Base-by-base conservation (phyloP, 1,140 invertebrate genomes). In the Drosophila bipectinata region DNA sequence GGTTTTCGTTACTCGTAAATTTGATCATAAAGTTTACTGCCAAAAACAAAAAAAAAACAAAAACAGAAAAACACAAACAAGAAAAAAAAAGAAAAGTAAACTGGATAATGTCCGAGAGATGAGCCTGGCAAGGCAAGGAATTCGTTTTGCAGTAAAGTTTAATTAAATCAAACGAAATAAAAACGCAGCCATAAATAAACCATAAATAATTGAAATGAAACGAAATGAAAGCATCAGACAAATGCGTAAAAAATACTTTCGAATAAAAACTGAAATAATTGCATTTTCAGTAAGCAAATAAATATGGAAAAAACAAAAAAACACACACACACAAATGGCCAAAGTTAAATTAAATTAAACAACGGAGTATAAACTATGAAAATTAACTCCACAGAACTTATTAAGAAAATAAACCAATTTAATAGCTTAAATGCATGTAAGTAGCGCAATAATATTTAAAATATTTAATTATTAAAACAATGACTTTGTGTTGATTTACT, bases 341-440 rank as follows among this genome's bases (percentile, higher is more conserved):
- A 87, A 87, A 82, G 57, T 73, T n/a, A 79, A 77, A 45, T 77
- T 63, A 57, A 60, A 69, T 55, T 61, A 60, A 60, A 68, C 47
- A 59, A 55, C 18, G 26, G 58, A 64, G 34, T 39, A 49, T 57
- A 54, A 56, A 49, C 21, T 57, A 30, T 57, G 39, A 26, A 37
- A 53, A 41, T 28, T 21, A 59, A 55, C 37, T 26, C 15, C 21
- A 47, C 58, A 26, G 24, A 51, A 64, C 71, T 72, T 64, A 59
- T 7, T 28, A 78, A 79, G 47, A 32, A 61, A 74, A 64, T 28
- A 47, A 66, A 67, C 51, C 49, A 56, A 77, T 53, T 52, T 63
- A 67, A 51, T 81, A 75, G 54, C 18, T 56, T 87, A 66, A 58
- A 54, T 76, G 75, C 82, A 87, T 88, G 75, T 88, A 87, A 87